phyloP scores from a whole-genome alignment of 2,113 vertebrate species.

The Mormyrus lacerda region DNA sequence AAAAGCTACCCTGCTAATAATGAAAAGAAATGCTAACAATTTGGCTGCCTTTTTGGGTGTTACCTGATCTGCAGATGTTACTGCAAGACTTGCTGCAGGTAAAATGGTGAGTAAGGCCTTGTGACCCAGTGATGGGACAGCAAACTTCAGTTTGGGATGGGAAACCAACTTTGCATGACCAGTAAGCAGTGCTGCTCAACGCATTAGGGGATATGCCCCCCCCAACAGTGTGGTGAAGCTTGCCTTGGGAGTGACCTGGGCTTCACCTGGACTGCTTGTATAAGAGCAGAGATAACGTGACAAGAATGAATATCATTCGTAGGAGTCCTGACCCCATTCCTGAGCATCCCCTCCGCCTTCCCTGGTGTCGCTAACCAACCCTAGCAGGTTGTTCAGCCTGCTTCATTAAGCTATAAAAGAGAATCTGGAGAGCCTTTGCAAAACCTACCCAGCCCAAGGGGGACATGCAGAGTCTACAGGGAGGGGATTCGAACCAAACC shows the following conservation, averaged over 20 bases:
- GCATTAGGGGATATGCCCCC: neutral
- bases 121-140: neutral
- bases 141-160: neutral
- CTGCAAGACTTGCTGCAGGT: neutral
- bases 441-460: neutral
- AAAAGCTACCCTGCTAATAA: neutral
- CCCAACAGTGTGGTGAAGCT: no score
- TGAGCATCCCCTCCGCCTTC: neutral
- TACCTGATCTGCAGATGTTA: neutral
- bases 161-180: neutral
- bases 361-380: no score
- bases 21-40: neutral
- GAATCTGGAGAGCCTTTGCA: neutral
- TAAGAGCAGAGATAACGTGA: neutral
- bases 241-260: no score
- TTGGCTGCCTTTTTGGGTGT: neutral
- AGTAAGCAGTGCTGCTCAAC: neutral
- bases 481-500: neutral
- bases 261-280: no score
- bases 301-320: neutral
- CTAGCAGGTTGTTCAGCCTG: no score
- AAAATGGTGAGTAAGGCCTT: neutral
- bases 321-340: neutral
- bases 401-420: neutral
- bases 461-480: neutral